Conservation (phyloP, 1,140 invertebrate genomes). For the Aporrectodea caliginosa region DNA sequence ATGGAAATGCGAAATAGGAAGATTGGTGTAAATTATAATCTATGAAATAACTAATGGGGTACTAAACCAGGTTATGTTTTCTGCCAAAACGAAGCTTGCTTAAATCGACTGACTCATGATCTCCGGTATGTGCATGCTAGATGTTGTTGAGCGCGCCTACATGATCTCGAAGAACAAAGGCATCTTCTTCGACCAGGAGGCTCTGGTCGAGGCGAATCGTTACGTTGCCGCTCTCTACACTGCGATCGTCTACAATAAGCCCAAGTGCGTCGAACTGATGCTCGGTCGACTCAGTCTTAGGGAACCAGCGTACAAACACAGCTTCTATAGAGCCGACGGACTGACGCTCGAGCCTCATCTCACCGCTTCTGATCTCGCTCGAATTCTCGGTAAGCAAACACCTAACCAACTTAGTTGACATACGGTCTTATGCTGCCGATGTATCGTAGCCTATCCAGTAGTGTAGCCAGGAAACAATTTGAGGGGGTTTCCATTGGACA, state of each 20-base stretch:
- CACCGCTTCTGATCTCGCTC: conserved; percentile 21
- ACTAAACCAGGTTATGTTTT: too few relatives aligned
- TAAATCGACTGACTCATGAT: too few relatives aligned
- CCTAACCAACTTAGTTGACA: too few relatives aligned
- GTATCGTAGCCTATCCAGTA: too few relatives aligned
- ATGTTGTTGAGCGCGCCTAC: conserved; percentile 28
- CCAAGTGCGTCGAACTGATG: conserved; percentile 22
- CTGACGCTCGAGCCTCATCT: neutral
- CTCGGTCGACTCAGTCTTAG: conserved; percentile 11
- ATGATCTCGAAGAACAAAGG: conserved; percentile 32
- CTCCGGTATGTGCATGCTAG: too few relatives aligned
- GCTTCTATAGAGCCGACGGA: conserved; percentile 9
- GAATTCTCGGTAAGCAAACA: conserved; percentile 18
- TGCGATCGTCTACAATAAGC: conserved; percentile 25
- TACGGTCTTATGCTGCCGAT: too few relatives aligned
- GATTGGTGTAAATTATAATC: too few relatives aligned
- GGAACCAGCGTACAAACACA: conserved; percentile 1
- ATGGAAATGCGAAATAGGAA: too few relatives aligned
- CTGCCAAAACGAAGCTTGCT: too few relatives aligned
- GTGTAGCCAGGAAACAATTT: too few relatives aligned
- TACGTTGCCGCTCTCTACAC: conserved; percentile 28
- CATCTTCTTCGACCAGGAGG: conserved; percentile 27
- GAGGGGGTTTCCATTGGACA: too few relatives aligned
- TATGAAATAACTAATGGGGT: too few relatives aligned
- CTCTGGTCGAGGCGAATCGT: conserved; percentile 27